These are phyloP conservation scores for Nemoura dubitans DNA, from an alignment of 2,888 invertebrate genomes.

Conservation along the genomic window DNA sequence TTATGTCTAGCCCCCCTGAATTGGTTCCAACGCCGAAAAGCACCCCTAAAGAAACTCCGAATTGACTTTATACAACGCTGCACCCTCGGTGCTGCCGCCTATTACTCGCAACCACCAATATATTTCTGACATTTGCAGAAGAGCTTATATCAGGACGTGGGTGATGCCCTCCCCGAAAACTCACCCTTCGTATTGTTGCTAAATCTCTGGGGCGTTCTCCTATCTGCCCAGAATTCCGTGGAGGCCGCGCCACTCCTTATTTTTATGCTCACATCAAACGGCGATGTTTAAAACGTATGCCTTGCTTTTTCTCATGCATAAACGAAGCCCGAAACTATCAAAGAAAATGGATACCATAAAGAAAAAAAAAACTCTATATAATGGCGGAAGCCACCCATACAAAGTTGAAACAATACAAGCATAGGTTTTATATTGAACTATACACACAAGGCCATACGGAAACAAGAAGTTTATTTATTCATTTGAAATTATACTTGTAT, in stretches of 20 bases:
- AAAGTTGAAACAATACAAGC: slow-evolving; percentile 12
- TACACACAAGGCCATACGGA: neutral
- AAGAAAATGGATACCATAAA: slow-evolving; percentile 35
- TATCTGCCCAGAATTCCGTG: slow-evolving; percentile 33
- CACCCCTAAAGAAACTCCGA: slow-evolving; percentile 38
- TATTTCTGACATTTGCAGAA: slow-evolving; percentile 48
- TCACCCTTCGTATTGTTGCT: slow-evolving; percentile 45
- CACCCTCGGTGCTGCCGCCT: slow-evolving; percentile 33
- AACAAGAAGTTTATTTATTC: neutral
- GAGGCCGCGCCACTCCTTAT: slow-evolving; percentile 30
- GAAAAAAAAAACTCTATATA: slow-evolving; percentile 18
- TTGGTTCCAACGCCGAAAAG: neutral
- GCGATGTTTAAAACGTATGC: slow-evolving; percentile 35
- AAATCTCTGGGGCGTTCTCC: slow-evolving; percentile 45
- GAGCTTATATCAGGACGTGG: slow-evolving; percentile 43
- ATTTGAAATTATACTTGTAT: slow-evolving; percentile 7
- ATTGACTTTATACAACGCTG: slow-evolving; percentile 45
- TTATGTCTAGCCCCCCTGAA: slow-evolving; percentile 30
- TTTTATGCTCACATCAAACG: slow-evolving; percentile 43
- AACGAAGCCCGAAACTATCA: slow-evolving; percentile 39
- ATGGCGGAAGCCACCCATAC: neutral
- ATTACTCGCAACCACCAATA: slow-evolving; percentile 48
- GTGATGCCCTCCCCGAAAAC: slow-evolving; percentile 20
- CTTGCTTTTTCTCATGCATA: slow-evolving; percentile 39
- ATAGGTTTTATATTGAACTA: neutral